phyloP scores from a whole-genome alignment of 2,113 vertebrate genomes.

The Erythrolamprus reginae region DNA sequence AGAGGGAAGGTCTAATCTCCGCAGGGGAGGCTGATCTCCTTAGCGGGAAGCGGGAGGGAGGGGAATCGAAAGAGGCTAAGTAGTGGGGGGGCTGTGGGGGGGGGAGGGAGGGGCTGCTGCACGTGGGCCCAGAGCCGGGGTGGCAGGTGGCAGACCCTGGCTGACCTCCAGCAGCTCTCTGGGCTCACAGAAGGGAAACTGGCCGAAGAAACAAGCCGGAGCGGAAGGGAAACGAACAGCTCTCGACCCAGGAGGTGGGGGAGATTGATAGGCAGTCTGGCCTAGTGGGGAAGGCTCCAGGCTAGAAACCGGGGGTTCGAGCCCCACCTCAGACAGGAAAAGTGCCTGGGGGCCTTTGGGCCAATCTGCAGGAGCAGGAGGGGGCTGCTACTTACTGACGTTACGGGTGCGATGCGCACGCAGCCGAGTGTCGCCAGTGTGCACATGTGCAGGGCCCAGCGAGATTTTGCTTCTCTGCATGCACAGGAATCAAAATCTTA shows the following conservation, averaged over 20 bases:
- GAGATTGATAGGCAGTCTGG: not conserved
- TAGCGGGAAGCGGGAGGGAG: not conserved
- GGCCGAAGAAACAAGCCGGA: fast-evolving
- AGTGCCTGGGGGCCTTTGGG: fast-evolving
- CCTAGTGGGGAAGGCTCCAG: not conserved
- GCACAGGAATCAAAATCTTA: no score
- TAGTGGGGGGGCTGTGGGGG: not conserved
- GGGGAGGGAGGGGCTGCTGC: not conserved
- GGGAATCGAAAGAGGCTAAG: not conserved
- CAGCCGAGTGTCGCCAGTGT: no score
- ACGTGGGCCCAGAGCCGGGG: not conserved
- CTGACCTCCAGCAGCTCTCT: not conserved
- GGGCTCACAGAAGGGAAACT: not conserved
- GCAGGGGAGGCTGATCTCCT: not conserved
- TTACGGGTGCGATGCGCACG: no score
- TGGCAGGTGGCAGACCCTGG: not conserved
- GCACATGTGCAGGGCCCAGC: no score
- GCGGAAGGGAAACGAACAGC: not conserved
- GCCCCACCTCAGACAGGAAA: no score
- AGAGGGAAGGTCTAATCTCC: not conserved
- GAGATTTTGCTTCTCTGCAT: no score
- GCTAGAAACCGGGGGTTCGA: not conserved
- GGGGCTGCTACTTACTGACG: no score
- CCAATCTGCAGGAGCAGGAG: no score
- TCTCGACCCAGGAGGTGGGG: not conserved